Conservation (phyloP, 2,888 invertebrate genomes). For the Scrobipalpa costella region DNA sequence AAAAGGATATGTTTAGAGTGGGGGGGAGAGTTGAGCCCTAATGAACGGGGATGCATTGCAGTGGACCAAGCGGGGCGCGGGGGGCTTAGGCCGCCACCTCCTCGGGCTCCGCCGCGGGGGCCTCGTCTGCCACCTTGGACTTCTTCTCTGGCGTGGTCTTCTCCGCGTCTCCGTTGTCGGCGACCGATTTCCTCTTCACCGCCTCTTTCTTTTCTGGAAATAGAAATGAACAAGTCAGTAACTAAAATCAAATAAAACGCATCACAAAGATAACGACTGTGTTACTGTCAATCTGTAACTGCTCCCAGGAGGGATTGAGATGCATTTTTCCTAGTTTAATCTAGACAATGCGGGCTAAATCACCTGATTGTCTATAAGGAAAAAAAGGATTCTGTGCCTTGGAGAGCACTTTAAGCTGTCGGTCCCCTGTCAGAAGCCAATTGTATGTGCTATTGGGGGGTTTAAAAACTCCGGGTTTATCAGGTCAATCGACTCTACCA, state of each 20-base stretch:
- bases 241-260: neutral
- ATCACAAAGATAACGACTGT: no score
- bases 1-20: constrained; percentile 59
- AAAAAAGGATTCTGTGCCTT: no score
- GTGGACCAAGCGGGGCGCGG: constrained; percentile 65
- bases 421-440: no score
- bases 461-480: no score
- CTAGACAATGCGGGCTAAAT: no score
- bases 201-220: constrained; percentile 76
- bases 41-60: constrained; percentile 75
- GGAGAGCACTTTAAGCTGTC: no score
- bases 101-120: constrained; percentile 79
- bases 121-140: constrained; percentile 84
- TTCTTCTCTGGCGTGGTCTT: constrained; percentile 87
- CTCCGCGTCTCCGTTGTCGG: constrained; percentile 79
- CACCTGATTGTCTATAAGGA: no score
- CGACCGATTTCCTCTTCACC: constrained; percentile 86
- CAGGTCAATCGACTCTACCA: no score
- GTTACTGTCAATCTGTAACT: no score
- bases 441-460: no score
- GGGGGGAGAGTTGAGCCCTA: constrained; percentile 68
- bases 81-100: constrained; percentile 80
- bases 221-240: constrained; percentile 20
- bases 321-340: no score
- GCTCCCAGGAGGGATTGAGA: no score